Conservation (phyloP, 2,113 vertebrate genomes). For the Lonchura striata region DNA sequence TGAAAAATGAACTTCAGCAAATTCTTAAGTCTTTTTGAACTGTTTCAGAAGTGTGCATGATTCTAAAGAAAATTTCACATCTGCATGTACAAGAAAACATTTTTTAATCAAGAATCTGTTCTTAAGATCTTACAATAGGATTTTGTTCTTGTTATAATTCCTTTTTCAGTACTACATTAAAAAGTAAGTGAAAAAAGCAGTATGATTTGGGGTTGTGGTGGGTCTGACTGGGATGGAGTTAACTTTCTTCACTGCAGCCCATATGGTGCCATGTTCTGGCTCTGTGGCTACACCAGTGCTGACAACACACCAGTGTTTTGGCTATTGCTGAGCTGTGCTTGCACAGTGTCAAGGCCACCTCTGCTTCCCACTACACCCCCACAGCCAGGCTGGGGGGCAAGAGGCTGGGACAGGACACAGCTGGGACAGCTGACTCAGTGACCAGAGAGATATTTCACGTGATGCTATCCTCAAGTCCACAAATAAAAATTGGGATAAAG, state of each 20-base stretch:
- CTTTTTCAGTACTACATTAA: background rate
- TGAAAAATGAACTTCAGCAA: background rate
- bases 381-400: background rate
- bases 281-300: background rate
- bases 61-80: background rate
- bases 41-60: background rate
- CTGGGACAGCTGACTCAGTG: background rate
- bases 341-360: background rate
- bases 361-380: background rate
- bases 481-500: background rate
- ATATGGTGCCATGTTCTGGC: accelerated
- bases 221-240: background rate
- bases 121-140: background rate
- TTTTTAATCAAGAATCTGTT: background rate
- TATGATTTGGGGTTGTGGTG: background rate
- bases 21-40: background rate
- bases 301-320: background rate
- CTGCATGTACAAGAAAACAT: background rate
- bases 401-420: background rate
- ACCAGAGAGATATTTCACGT: background rate
- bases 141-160: background rate
- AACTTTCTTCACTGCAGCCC: background rate
- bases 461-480: accelerated
- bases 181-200: background rate
- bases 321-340: background rate